Percentiles rank a stretch among this genome's conserved stretches.
Conservation (phyloP, 2,888 invertebrate species). For the Odontocolon sp. region DNA sequence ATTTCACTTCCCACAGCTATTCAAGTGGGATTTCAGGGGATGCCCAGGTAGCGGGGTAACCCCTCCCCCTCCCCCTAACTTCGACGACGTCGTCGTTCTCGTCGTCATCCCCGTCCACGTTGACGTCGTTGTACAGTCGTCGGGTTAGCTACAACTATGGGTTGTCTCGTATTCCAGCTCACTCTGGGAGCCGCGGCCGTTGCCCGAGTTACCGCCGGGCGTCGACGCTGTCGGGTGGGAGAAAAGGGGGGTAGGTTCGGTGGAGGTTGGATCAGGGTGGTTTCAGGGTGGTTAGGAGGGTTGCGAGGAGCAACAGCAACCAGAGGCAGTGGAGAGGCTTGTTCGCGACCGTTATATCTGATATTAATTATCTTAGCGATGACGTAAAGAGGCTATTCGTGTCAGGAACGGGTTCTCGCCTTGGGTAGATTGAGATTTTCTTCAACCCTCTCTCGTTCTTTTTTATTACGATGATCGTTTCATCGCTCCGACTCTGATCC, state of each 20-base stretch:
- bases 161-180: conserved; percentile 42
- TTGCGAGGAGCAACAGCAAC: not conserved
- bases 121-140: too few species aligned
- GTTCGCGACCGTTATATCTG: conserved; percentile 58
- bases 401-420: conserved; percentile 57
- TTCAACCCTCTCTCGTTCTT: conserved; percentile 23
- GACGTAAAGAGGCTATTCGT: conserved; percentile 59
- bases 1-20: not conserved
- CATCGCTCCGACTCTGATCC: conserved; percentile 40
- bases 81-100: conserved; percentile 11
- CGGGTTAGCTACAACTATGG: conserved; percentile 7
- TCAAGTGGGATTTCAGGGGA: not conserved
- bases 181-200: conserved; percentile 52
- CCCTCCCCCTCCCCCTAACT: conserved; percentile 7
- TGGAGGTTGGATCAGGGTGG: not conserved
- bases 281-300: not conserved
- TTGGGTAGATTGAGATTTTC: conserved; percentile 49
- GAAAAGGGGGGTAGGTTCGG: not conserved
- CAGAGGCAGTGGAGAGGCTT: conserved; percentile 26
- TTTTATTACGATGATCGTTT: conserved; percentile 35
- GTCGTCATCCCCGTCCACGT: conserved; percentile 28
- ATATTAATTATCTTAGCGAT: conserved; percentile 59
- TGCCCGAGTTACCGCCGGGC: conserved; percentile 62
- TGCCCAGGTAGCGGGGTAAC: conserved; percentile 2
- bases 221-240: conserved; percentile 47